A percentile compares a stretch with the other conserved stretches of the same genome.
Conservation (phyloP, 1,140 invertebrate genomes). For the Drosophila burlai region DNA sequence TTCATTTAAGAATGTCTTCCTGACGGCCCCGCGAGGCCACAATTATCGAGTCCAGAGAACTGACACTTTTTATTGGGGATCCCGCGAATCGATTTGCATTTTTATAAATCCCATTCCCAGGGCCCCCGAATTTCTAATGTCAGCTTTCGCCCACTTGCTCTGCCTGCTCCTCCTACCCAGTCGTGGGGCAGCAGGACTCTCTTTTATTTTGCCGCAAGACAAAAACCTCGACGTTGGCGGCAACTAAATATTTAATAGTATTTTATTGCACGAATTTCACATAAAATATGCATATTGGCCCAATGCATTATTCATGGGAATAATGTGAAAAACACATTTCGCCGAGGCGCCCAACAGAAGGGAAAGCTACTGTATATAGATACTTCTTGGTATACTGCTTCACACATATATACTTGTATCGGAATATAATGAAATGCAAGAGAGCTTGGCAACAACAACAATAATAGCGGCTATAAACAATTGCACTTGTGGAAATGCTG, state of each 20-base stretch:
- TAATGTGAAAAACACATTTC: slow-evolving; percentile 84
- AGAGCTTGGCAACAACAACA: slow-evolving; percentile 36
- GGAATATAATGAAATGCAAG: slow-evolving; percentile 70
- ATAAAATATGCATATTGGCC: slow-evolving; percentile 84
- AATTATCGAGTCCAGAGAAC: slow-evolving; percentile 34
- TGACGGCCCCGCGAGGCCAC: slow-evolving; percentile 9
- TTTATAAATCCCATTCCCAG: slow-evolving; percentile 44
- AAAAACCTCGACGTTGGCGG: slow-evolving; percentile 43
- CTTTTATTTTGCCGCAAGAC: slow-evolving; percentile 42
- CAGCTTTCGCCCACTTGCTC: not conserved
- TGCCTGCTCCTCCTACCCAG: no score
- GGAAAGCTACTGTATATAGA: slow-evolving; percentile 32
- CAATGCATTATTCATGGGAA: slow-evolving; percentile 82
- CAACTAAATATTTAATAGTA: slow-evolving; percentile 85
- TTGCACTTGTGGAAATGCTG: slow-evolving; percentile 66
- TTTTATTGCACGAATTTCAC: slow-evolving; percentile 84
- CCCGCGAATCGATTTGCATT: slow-evolving; percentile 54
- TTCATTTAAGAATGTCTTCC: slow-evolving; percentile 71
- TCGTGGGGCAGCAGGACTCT: slow-evolving; percentile 14
- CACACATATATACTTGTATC: slow-evolving; percentile 20
- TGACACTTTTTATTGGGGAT: slow-evolving; percentile 30
- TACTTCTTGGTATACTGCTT: slow-evolving; percentile 36
- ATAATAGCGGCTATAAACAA: slow-evolving; percentile 51
- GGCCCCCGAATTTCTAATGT: slow-evolving; percentile 43
- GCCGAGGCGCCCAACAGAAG: slow-evolving; percentile 18